Evolutionary conservation across 1,140 invertebrate genomes (phyloP), one percentile per base, ranked within the genome.

Genomic region (Drosophila paulistorum): DNA sequence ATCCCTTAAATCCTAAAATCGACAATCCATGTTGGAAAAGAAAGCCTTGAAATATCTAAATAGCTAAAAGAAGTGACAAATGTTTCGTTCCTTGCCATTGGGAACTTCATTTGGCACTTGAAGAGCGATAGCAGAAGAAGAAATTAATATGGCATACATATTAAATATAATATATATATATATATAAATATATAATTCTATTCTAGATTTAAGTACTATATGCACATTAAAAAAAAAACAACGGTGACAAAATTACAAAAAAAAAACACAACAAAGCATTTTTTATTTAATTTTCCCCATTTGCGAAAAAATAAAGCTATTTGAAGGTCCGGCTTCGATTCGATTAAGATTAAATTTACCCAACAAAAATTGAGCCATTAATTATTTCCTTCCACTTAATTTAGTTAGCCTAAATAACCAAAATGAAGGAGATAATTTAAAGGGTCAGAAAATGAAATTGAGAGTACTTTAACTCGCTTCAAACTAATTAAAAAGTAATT

Each of bases 201-300:
- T 90, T 78, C 77, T 91, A 91, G 81, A 17, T 39, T 17, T 91
- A 91, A 91, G 85, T 90, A 91, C 77, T 87, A 85, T 91, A 90
- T 91, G 83, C 90, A 85, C 83, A 87, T 91, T 90, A 85, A 90
- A 74, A 91, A 91, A 30, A 91, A 91, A 91, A 91, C 76, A 90
- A 91, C 90, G 90, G 90, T 91, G 90, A 91, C 90, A 91, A 91
- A 91, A 91, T 91, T 91, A 87, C 81, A 63, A 90, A 91, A 91
- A 91, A 90, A 77, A 37, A 14, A 39, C 17, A 48, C 13, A 54
- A 10, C 3, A 57, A 65, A 9, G 14, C 13, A 10, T 26, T 23
- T 30, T 7, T 68, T 17, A 41, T 55, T 70, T 20, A 0, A 57
- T 58, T 73, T 58, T 73, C 60, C 30, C n/a, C 67, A 10, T 1